These are phyloP conservation scores for Eumacrocentrus americanus DNA, from an alignment of 2,888 invertebrate genomes.

Conservation along the genomic window DNA sequence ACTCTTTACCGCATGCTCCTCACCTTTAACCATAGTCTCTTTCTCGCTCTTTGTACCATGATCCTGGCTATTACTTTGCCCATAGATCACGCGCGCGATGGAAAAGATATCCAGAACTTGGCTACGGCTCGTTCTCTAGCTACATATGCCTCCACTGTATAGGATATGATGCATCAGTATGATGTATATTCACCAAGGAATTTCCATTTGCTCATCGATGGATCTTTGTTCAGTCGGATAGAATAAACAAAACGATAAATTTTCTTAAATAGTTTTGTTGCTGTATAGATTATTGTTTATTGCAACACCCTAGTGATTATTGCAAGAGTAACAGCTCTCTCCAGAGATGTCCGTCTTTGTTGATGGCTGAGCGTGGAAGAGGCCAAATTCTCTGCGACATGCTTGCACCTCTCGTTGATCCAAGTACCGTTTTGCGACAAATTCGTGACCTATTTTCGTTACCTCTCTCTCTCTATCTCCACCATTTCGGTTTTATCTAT, in stretches of 20 bases:
- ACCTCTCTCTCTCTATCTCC: no score
- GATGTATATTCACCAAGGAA: not conserved
- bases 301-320: no score
- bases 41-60: conserved; percentile 30
- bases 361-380: no score
- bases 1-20: conserved; percentile 25
- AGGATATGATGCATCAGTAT: not conserved
- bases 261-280: not conserved
- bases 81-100: conserved; percentile 45
- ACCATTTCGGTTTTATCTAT: no score
- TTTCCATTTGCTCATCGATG: not conserved
- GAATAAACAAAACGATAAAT: not conserved
- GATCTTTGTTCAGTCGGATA: not conserved
- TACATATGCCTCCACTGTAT: conserved; percentile 2
- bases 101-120: conserved; percentile 19
- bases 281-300: not conserved
- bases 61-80: conserved; percentile 42
- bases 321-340: not conserved
- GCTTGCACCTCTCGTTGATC: no score
- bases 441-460: no score
- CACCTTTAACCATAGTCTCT: conserved; percentile 31
- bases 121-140: conserved; percentile 3
- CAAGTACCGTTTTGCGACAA: no score
- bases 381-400: no score
- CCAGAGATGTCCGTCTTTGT: no score